Evolutionary conservation across 2,113 vertebrate species (phyloP), one percentile per base, ranked within the genome.

Genomic region (Pygoscelis adeliae): DNA sequence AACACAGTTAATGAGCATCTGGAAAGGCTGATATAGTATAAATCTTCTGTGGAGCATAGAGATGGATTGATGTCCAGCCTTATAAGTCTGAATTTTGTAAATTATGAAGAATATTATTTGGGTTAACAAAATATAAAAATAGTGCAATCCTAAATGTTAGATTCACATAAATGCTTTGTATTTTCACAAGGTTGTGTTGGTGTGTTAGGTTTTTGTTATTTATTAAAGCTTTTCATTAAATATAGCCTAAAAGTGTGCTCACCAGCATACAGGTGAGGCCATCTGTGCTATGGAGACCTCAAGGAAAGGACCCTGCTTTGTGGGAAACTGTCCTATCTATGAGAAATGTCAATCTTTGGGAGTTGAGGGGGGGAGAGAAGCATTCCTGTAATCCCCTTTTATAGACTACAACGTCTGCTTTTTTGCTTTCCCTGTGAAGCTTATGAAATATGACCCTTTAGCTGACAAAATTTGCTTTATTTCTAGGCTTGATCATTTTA

Each of bases 321-420:
- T 70, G 30, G 13, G 5, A 86, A 79, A 58, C 16, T 55, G 34
- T 34, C 22, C 5, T 47, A 4, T 36, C 53, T 56, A n/a, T 29
- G 15, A 83, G 27, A 95, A 83, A 63, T 46, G 11, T 26, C 27
- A 63, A 0, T 34, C 18, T 67, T 46, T 63, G 20, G 14, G 14
- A 11, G 4, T 0, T 23, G 17, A 12, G 14, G 7, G 9, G 4
- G 5, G 2, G 2, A 34, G 42, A 10, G 19, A 85, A 83, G 1
- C 32, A 72, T 67, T 73, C 17, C 9, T 62, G 12, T 49, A 58
- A 55, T 66, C 10, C 8, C 2, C 9, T 65, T 90, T 53, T 69
- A 46, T 3, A 66, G 10, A 18, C 11, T 34, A 6, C 3, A 27
- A 1, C 16, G 4, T 30, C 29, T 73, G 4, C 1, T 11, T n/a